Evolutionary conservation across 2,888 invertebrate genomes (phyloP), one percentile per base, ranked within the genome.

Genomic region (Nemapogon koenigi): DNA sequence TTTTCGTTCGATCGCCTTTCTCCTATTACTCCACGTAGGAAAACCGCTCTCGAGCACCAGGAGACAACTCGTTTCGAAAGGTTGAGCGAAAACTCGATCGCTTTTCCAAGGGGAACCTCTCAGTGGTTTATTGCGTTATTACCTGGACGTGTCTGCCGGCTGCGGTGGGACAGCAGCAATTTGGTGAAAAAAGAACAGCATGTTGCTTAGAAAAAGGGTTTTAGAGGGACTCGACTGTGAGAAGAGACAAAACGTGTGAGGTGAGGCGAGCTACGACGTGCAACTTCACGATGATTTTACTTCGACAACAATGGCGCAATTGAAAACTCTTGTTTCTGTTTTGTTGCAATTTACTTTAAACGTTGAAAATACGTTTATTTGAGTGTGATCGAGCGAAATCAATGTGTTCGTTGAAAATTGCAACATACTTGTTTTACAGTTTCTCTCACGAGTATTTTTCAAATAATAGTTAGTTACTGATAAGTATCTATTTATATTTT

Each of bases 61-160:
- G 52, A 55, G 62, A 66, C 66, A 65, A 69, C 70, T 70, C 65
- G 66, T 71, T 68, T 65, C 66, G 64, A 68, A 68, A 71, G 67
- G 65, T 68, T 68, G 67, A 65, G 65, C 65, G 69, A 73, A 78
- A 75, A 75, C 70, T 73, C 73, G 73, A 76, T 75, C 73, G 73
- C 66, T 75, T 73, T 73, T 73, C 72, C 66, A 68, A 69, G 62
- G 67, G 69, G 69, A 73, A 69, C 66, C 73, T 70, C 75, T 71
- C 72, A 70, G 72, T 75, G 73, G 73, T 76, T 76, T 78, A 78
- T 78, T 75, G 75, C 71, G 75, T 78, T 78, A 78, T 78, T 76
- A 78, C 78, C 76, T 78, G 75, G 69, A 76, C 75, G 72, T 71
- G 73, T 72, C 70, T 63, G 63, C 65, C 64, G 41, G 19, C 35